phyloP scores from a whole-genome alignment of 2,888 invertebrate genomes.

The Zelleria hepariella region DNA sequence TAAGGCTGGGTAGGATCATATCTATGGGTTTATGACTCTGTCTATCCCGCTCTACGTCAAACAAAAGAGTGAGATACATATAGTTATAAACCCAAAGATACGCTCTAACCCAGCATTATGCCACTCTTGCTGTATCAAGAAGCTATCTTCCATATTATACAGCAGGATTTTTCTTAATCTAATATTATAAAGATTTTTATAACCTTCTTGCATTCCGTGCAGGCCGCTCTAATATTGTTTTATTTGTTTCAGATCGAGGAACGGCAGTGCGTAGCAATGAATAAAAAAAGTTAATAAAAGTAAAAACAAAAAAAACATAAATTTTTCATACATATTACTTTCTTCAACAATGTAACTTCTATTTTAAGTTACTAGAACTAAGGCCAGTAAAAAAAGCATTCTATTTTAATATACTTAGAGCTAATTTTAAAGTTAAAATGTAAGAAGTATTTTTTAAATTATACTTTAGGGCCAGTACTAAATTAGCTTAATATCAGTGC shows the following conservation, averaged over 20 bases:
- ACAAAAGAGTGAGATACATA: no score
- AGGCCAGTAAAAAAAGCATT: not conserved
- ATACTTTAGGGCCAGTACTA: not conserved
- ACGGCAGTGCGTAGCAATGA: not conserved
- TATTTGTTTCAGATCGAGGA: not conserved
- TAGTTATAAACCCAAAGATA: no score
- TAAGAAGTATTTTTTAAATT: not conserved
- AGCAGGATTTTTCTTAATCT: no score
- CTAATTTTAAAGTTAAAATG: not conserved
- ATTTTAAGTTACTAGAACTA: not conserved
- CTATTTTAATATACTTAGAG: not conserved
- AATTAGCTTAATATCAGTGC: not conserved
- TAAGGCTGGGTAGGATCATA: no score
- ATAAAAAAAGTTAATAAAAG: not conserved
- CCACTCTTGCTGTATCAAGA: no score
- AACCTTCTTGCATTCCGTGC: no score
- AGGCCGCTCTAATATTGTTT: not conserved
- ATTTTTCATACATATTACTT: not conserved
- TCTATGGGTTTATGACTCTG: no score
- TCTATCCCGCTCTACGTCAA: no score
- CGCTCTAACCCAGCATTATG: no score
- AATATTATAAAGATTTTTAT: no score
- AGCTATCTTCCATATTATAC: no score
- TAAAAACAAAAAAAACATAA: not conserved
- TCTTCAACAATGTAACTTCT: not conserved